Percentiles rank a stretch among this genome's conserved stretches.
Conservation (phyloP, 2,113 vertebrate genomes). For the Spheniscus mendiculus region DNA sequence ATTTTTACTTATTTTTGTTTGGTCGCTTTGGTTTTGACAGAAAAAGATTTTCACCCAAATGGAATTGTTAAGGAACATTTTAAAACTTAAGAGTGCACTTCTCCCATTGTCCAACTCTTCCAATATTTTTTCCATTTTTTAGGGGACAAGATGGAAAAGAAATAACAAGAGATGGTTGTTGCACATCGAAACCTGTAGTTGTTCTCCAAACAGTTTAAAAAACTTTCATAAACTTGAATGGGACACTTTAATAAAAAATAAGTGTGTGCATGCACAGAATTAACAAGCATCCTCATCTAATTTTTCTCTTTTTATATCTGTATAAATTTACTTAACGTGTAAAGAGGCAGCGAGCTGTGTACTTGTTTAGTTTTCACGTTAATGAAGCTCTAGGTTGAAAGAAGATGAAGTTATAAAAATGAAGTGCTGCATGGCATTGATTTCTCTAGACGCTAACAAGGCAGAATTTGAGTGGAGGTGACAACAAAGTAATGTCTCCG, state of each 20-base stretch:
- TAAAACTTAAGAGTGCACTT: background rate
- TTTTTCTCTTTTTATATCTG: slow-evolving; percentile 13
- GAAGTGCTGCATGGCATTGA: slow-evolving; percentile 31
- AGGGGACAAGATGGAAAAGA: background rate
- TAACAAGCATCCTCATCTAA: background rate
- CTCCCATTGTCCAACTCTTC: background rate
- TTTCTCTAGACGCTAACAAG: slow-evolving; percentile 23
- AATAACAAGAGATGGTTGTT: background rate
- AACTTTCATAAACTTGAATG: background rate
- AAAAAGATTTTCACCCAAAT: background rate
- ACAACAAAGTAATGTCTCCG: slow-evolving; percentile 36
- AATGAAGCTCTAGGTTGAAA: slow-evolving; percentile 30
- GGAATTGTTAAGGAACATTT: background rate
- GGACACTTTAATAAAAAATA: background rate
- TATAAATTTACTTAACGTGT: background rate
- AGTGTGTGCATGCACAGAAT: background rate
- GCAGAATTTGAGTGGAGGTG: slow-evolving; percentile 26
- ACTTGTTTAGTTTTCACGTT: slow-evolving; percentile 33
- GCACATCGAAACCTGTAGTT: background rate
- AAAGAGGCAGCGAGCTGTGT: background rate
- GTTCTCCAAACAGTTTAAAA: background rate
- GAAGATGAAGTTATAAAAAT: slow-evolving; percentile 51
- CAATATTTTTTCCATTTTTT: background rate
- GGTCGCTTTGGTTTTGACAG: background rate
- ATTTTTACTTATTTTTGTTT: background rate